Evolutionary conservation across 2,113 vertebrate genomes (phyloP).

Genomic region (Tachysurus vachellii): DNA sequence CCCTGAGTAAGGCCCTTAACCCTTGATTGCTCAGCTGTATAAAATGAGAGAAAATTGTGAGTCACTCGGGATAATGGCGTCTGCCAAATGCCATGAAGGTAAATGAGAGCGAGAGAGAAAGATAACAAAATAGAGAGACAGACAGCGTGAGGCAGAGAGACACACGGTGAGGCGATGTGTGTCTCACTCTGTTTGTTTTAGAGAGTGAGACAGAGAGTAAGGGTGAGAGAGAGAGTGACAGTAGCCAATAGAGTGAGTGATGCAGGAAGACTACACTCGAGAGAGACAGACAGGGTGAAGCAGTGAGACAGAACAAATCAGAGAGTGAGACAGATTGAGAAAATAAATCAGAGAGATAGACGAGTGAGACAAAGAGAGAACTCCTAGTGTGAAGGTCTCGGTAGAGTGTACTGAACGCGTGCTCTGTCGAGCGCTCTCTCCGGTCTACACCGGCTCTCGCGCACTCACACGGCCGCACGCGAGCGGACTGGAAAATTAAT

Average conservation of each 20-base stretch:
- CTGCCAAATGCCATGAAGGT: too few species aligned
- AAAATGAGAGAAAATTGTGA: too few species aligned
- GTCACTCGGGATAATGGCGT: too few species aligned
- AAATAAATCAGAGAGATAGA: too few species aligned
- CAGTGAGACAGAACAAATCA: neutral
- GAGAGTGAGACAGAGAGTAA: neutral
- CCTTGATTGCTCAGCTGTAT: too few species aligned
- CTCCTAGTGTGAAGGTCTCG: neutral
- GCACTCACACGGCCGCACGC: slow-evolving; percentile 40
- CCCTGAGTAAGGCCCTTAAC: too few species aligned
- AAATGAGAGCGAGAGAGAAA: neutral
- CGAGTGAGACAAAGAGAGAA: neutral
- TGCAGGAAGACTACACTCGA: too few species aligned
- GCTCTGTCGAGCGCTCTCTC: slow-evolving; percentile 21
- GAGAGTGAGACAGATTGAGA: neutral
- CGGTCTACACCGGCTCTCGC: slow-evolving; percentile 36
- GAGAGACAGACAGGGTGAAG: too few species aligned
- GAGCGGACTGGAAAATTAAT: slow-evolving; percentile 54
- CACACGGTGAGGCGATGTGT: neutral
- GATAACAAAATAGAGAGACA: neutral
- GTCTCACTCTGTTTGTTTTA: too few species aligned
- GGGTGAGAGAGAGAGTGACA: neutral
- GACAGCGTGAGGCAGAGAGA: too few species aligned
- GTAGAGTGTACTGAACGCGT: neutral
- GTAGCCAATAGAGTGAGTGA: neutral